These are phyloP conservation scores for Anoncus sp. DNA, from an alignment of 2,888 invertebrate species.

Conservation along the genomic window DNA sequence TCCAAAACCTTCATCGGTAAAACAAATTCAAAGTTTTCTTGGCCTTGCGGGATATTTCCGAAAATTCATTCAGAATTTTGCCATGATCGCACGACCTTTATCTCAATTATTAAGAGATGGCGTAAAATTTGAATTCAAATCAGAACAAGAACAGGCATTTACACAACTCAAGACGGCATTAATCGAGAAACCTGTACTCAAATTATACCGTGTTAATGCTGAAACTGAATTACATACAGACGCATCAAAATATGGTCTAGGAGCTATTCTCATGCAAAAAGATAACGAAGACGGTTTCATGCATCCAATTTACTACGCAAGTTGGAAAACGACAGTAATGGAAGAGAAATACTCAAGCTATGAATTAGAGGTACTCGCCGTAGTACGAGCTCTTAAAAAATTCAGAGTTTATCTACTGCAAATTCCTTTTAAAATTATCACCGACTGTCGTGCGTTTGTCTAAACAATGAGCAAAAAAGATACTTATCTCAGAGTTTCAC, in stretches of 20 bases:
- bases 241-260: conserved; percentile 22
- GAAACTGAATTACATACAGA: conserved; percentile 45
- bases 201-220: conserved; percentile 27
- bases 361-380: conserved; percentile 70
- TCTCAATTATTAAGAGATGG: too few relatives aligned
- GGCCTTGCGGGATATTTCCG: too few relatives aligned
- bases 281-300: conserved; percentile 27
- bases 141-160: too few relatives aligned
- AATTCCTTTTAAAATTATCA: neutral
- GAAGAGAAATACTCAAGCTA: conserved; percentile 67
- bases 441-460: neutral
- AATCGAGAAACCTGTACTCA: too few relatives aligned
- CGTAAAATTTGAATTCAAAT: too few relatives aligned
- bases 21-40: too few relatives aligned
- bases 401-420: conserved; percentile 64
- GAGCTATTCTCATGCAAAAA: conserved; percentile 39
- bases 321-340: conserved; percentile 61
- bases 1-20: too few relatives aligned
- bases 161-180: too few relatives aligned
- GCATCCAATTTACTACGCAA: conserved; percentile 40
- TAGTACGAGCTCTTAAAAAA: conserved; percentile 67
- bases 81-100: too few relatives aligned
- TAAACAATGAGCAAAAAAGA: neutral
- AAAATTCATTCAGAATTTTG: too few relatives aligned
- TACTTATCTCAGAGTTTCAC: neutral